Percentiles rank a stretch among this genome's conserved stretches.
Conservation (phyloP, 2,113 vertebrate species). For the Agapornis roseicollis region DNA sequence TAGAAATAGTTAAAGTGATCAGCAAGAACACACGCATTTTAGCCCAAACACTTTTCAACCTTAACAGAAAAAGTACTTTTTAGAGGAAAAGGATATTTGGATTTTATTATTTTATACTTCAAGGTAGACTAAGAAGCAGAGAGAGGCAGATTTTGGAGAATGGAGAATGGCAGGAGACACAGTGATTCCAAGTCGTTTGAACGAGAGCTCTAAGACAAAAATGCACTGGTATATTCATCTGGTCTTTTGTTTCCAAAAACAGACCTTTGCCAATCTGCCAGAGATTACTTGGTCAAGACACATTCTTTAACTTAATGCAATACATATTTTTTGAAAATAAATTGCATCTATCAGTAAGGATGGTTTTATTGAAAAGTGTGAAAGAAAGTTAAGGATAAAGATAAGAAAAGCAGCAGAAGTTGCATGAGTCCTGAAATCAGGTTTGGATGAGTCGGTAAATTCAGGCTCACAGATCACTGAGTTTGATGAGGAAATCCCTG, state of each 20-base stretch:
- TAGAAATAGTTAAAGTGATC: neutral
- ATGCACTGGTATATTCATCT: neutral
- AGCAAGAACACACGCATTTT: neutral
- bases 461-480: constrained; percentile 30
- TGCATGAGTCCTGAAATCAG: neutral
- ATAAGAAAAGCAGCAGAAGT: neutral
- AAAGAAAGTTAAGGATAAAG: neutral
- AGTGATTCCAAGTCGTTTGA: neutral
- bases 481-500: neutral
- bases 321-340: neutral
- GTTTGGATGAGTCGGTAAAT: neutral
- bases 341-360: neutral
- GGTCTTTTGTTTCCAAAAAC: neutral
- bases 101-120: neutral
- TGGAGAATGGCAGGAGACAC: neutral
- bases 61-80: neutral
- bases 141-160: neutral
- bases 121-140: neutral
- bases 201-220: neutral
- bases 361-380: neutral
- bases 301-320: neutral
- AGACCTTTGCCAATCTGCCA: neutral
- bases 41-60: neutral
- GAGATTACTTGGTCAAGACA: neutral
- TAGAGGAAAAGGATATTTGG: neutral